Conservation (phyloP, 2,888 invertebrate species). For the Harpagoxenus sublaevis region DNA sequence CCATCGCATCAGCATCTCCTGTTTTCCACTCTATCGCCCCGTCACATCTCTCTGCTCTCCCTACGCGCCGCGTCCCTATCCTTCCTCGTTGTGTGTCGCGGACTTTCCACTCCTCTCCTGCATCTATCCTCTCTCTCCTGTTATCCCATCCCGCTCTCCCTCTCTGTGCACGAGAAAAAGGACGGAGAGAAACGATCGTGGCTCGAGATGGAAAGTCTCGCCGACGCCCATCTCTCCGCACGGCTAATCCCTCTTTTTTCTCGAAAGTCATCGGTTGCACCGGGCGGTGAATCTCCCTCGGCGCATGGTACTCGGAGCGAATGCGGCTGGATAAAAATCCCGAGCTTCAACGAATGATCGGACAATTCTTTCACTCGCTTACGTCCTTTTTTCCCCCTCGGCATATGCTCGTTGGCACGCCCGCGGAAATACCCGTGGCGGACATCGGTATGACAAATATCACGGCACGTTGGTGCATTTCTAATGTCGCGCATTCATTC, state of each 20-base stretch:
- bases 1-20: conserved; percentile 83
- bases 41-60: conserved; percentile 75
- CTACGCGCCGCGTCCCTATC: conserved; percentile 21
- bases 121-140: conserved; percentile 38
- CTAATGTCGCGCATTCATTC: conserved; percentile 37
- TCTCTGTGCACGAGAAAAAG: conserved; percentile 67
- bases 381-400: conserved; percentile 1
- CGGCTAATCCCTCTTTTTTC: conserved; percentile 77
- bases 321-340: conserved; percentile 63
- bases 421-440: conserved; percentile 3
- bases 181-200: conserved; percentile 70
- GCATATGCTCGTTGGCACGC: conserved; percentile 19
- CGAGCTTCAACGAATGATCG: conserved; percentile 64
- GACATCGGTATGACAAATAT: conserved; percentile 23
- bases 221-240: conserved; percentile 64
- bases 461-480: conserved; percentile 41
- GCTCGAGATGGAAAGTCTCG: conserved; percentile 70
- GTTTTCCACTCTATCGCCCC: conserved; percentile 79
- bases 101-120: conserved; percentile 17
- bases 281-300: conserved; percentile 60
- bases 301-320: conserved; percentile 51
- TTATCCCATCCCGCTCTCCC: conserved; percentile 52
- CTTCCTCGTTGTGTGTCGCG: conserved; percentile 46
- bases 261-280: conserved; percentile 68
- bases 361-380: conserved; percentile 39